Percentiles rank a stretch among this genome's conserved stretches.
These are phyloP conservation scores for Tetramorium bicarinatum DNA, from an alignment of 2,888 invertebrate genomes.

Conservation along the genomic window DNA sequence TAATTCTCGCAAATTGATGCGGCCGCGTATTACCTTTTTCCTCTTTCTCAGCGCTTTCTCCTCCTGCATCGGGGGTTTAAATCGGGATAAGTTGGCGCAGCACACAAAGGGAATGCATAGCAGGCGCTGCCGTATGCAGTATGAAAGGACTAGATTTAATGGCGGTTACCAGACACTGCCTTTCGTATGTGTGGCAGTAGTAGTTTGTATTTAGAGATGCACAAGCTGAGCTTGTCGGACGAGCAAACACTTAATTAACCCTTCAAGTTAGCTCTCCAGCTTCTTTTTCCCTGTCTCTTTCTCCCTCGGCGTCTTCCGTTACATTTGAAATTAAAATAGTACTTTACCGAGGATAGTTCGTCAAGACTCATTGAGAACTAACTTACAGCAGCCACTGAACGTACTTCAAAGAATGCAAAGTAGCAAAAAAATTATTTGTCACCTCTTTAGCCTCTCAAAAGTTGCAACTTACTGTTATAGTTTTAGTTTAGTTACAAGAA, in stretches of 20 bases:
- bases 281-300: constrained; percentile 1
- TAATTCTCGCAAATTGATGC: constrained; percentile 37
- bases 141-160: constrained; percentile 60
- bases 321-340: constrained; percentile 52
- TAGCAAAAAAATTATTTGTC: not conserved
- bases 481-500: not conserved
- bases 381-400: constrained; percentile 5
- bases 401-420: not conserved
- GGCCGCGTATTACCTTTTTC: constrained; percentile 11
- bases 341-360: constrained; percentile 9
- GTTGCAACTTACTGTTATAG: not conserved
- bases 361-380: constrained; percentile 42
- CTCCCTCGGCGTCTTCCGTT: constrained; percentile 1
- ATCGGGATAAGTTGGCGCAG: constrained; percentile 35
- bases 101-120: constrained; percentile 46
- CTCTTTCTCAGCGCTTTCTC: not conserved
- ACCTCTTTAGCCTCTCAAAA: not conserved
- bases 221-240: constrained; percentile 74
- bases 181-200: constrained; percentile 43
- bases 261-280: constrained; percentile 73
- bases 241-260: constrained; percentile 82
- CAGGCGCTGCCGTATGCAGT: constrained; percentile 21
- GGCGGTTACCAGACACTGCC: constrained; percentile 48
- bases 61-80: constrained; percentile 20
- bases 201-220: constrained; percentile 70